Base-by-base conservation (phyloP, 2,888 invertebrate genomes). In the Deilephila porcellus region DNA sequence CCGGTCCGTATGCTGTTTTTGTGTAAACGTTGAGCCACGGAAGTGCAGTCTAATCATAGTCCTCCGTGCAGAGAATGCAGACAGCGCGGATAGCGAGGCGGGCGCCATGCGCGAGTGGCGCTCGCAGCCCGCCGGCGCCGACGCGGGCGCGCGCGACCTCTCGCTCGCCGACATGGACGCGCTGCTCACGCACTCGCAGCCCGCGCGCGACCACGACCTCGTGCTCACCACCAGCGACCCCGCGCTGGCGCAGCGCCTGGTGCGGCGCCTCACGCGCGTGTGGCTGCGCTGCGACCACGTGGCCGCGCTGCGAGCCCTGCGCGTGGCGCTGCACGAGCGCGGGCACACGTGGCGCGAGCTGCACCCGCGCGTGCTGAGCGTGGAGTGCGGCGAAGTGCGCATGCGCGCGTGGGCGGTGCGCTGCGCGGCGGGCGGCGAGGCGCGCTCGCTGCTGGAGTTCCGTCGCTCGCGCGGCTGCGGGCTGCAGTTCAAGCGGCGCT, bases 401-500 rank as follows among this genome's bases (percentile, higher is more conserved):
- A 85, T 92, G 90, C 91, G 91, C 81, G 93, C 87, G 77, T 86
- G 86, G 84, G 89, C 85, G 74, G 78, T 82, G 81, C 82, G 82
- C 81, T 76, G 83, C 79, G 76, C 74, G 73, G 71, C 70, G 80
- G 72, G 78, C 62, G 80, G 67, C 71, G 73, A 29, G 70, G 72
- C 73, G 97, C 96, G 96, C 83, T 96, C 96, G 71, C 96, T 96
- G 74, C 80, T 82, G 74, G 85, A 78, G 78, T 81, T 84, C 77
- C 84, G 85, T 83, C 60, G 71, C 19, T 71, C 71, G 63, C 97
- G 98, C 95, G 99, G 99, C 82, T 98, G 98, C 95, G 99, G 99
- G 70, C 93, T 99, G 77, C 98, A 98, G 88, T 99, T 99, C 92
- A 98, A 99, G 93, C 96, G 98, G 76, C 96, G 96, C 83, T 99